Percentiles rank a stretch among this genome's conserved stretches.
phyloP scores from a whole-genome alignment of 2,113 vertebrate genomes.

The Oncorhynchus nerka region DNA sequence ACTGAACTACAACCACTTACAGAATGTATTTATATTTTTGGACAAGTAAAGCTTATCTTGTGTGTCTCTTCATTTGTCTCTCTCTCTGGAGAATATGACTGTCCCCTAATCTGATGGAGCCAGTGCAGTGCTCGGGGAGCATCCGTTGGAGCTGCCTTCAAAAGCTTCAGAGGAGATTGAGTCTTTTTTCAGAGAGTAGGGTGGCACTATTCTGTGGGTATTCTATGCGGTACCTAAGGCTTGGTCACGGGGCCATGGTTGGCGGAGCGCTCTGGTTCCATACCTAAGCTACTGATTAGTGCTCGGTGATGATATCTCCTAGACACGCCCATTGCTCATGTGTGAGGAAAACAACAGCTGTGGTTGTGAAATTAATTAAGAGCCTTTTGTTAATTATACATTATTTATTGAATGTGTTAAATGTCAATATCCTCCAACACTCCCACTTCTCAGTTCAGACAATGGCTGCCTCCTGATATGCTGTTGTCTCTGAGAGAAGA shows the following conservation, averaged over 20 bases:
- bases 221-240: background rate
- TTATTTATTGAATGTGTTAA: background rate
- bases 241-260: background rate
- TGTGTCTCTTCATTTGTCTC: background rate
- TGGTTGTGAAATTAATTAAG: constrained; percentile 3
- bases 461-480: too few species aligned
- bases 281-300: too few species aligned
- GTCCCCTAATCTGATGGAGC: background rate
- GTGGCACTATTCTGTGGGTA: background rate
- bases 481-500: background rate
- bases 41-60: background rate
- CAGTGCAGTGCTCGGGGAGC: background rate
- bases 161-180: background rate
- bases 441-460: background rate
- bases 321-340: too few species aligned
- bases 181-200: background rate
- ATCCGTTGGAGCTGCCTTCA: background rate
- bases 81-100: background rate
- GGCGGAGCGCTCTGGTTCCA: background rate
- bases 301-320: too few species aligned
- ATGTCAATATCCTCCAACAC: background rate
- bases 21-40: too few species aligned
- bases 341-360: background rate
- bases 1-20: background rate
- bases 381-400: constrained; percentile 3